Conservation (phyloP, 2,888 invertebrate species). For the Pedicia rivosa region DNA sequence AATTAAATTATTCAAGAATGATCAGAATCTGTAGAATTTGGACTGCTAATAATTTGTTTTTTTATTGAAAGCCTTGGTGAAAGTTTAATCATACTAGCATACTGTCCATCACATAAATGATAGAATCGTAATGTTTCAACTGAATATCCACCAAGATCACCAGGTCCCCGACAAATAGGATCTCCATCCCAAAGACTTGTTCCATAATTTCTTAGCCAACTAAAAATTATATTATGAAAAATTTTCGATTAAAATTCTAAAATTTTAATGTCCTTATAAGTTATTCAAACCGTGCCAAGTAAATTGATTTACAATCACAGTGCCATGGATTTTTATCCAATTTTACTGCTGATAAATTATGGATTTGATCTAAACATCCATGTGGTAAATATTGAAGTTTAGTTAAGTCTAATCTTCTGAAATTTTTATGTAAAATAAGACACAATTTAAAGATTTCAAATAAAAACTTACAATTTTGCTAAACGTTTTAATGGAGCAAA, state of each 20-base stretch:
- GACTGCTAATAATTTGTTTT: too few species aligned
- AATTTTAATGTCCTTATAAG: background rate
- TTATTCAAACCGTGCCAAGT: slow-evolving; percentile 38
- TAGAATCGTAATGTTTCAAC: slow-evolving; percentile 39
- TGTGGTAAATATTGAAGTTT: slow-evolving; percentile 43
- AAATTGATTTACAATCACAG: slow-evolving; percentile 44
- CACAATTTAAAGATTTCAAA: too few species aligned
- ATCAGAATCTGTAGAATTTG: too few species aligned
- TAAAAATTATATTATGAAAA: slow-evolving; percentile 12
- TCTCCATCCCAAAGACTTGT: slow-evolving; percentile 35
- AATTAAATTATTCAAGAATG: too few species aligned
- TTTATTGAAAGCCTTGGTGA: slow-evolving; percentile 28
- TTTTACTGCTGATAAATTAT: slow-evolving; percentile 39
- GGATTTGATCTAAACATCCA: slow-evolving; percentile 38
- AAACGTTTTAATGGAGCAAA: slow-evolving; percentile 31
- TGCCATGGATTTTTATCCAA: slow-evolving; percentile 47
- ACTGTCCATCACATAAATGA: slow-evolving; percentile 52
- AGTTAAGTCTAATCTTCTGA: slow-evolving; percentile 42
- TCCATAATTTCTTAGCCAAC: slow-evolving; percentile 34
- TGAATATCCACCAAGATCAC: slow-evolving; percentile 33
- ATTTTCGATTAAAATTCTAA: background rate
- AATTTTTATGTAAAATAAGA: too few species aligned
- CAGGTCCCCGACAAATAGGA: slow-evolving; percentile 36
- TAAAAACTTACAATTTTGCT: slow-evolving; percentile 35
- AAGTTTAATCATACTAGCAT: slow-evolving; percentile 47